Percentiles rank a stretch among this genome's conserved stretches.
Conservation (phyloP, 2,113 vertebrate genomes). For the Pongo pygmaeus region DNA sequence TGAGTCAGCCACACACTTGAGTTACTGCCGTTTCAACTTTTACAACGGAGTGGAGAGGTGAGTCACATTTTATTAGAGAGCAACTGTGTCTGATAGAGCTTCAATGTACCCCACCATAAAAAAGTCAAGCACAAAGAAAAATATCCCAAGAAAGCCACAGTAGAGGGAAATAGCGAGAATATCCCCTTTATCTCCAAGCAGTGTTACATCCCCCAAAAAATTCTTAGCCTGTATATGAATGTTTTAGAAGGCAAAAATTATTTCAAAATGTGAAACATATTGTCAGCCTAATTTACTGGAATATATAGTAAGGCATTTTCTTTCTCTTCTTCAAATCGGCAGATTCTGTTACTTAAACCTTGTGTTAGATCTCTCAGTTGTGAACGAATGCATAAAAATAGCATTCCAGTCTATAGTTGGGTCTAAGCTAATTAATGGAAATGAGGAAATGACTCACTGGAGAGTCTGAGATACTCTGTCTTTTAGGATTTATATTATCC, state of each 20-base stretch:
- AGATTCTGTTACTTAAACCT: constrained; percentile 7
- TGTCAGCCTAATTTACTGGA: constrained; percentile 4
- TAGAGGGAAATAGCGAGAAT: neutral
- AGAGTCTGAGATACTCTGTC: constrained; percentile 35
- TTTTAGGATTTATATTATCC: constrained; percentile 13
- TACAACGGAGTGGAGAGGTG: neutral
- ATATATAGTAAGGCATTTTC: neutral
- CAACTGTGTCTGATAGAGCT: neutral
- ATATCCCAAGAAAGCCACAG: neutral
- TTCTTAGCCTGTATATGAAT: neutral
- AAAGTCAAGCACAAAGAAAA: neutral
- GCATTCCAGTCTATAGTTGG: constrained; percentile 28
- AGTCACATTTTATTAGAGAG: constrained; percentile 50
- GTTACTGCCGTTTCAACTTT: constrained; percentile 65
- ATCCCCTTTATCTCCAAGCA: neutral
- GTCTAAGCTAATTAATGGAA: constrained; percentile 60
- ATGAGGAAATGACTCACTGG: constrained; percentile 64
- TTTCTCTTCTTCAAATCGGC: neutral
- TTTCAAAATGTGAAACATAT: constrained; percentile 33
- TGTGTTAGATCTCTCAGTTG: constrained; percentile 47
- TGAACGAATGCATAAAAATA: constrained; percentile 64
- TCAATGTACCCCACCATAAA: neutral
- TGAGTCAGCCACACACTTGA: constrained; percentile 38
- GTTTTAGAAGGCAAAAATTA: constrained; percentile 20
- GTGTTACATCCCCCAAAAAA: neutral